Base-by-base conservation (phyloP, 2,113 vertebrate genomes). In the Lepisosteus osseus region DNA sequence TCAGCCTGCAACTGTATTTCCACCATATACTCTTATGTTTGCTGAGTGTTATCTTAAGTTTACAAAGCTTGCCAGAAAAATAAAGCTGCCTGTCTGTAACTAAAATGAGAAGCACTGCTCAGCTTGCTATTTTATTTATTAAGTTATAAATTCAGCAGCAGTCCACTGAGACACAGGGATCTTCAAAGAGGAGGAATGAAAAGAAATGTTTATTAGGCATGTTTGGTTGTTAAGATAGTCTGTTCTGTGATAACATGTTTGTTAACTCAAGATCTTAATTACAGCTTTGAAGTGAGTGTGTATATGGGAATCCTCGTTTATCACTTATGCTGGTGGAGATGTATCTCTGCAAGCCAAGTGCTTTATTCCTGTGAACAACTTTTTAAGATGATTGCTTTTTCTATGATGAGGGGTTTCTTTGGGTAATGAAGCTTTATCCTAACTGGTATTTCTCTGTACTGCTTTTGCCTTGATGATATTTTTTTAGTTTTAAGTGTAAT, bases 11-110 rank as follows among this genome's bases (percentile, higher is more conserved):
- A 76, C 71, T 65, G 72, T 67, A 54, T 74, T 78, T 78, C 61
- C 65, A 71, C 79, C 70, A 70, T 56, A 83, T 76, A 70, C 77
- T 61, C 51, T 71, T 79, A 76, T 77, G 68, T 73, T 63, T 72
- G 82, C 70, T 79, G 83, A 82, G 74, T 63, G 83, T 79, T 54
- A 77, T 67, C 83, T 80, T 77, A 84, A 66, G 70, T 70, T 72
- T 66, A 77, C 74, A 54, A 77, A 81, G 54, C 65, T 68, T 56
- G 64, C 61, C 77, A 84, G 69, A 76, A 72, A 74, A 44, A 68
- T 17, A 78, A 66, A 17, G 17, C 41, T 42, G 29, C 29, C 77
- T 76, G 68, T 57, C 61, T 78, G 80, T 59, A 77, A 65, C 68
- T 73, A 64, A 84, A 83, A 73, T 70, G 71, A 80, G 75, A 63